phyloP scores from a whole-genome alignment of 1,140 invertebrate genomes.

The Papilio dardanus region DNA sequence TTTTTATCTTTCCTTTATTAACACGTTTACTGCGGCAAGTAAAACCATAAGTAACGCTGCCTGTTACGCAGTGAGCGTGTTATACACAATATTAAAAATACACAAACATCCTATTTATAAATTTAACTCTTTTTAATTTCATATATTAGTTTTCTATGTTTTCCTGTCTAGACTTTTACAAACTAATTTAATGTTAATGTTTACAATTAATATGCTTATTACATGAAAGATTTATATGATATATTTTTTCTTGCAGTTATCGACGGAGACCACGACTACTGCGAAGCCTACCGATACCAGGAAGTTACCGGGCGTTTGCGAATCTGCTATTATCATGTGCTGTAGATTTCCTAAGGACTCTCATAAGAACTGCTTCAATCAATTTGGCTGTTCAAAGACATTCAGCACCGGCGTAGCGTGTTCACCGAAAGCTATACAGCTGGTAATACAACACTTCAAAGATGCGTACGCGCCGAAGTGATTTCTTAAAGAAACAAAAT shows the following conservation, averaged over 20 bases:
- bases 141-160: too few relatives aligned
- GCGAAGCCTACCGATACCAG: neutral
- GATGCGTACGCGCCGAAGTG: slow-evolving; percentile 11
- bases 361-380: neutral
- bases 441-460: neutral
- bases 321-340: slow-evolving; percentile 48
- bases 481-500: neutral
- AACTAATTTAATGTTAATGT: neutral
- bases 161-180: neutral
- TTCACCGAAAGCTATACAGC: neutral
- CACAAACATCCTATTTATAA: too few relatives aligned
- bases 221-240: neutral
- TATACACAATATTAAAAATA: too few relatives aligned
- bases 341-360: slow-evolving; percentile 20
- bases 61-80: neutral
- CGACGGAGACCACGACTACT: neutral
- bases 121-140: too few relatives aligned
- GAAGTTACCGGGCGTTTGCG: slow-evolving; percentile 29
- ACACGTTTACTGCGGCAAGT: too few relatives aligned
- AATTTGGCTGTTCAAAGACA: neutral
- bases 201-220: too few relatives aligned
- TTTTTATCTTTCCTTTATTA: neutral
- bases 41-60: too few relatives aligned
- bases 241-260: neutral
- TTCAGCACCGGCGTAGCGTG: neutral